Conservation (phyloP, 2,113 vertebrate genomes). For the Cyprinodon variegatus region DNA sequence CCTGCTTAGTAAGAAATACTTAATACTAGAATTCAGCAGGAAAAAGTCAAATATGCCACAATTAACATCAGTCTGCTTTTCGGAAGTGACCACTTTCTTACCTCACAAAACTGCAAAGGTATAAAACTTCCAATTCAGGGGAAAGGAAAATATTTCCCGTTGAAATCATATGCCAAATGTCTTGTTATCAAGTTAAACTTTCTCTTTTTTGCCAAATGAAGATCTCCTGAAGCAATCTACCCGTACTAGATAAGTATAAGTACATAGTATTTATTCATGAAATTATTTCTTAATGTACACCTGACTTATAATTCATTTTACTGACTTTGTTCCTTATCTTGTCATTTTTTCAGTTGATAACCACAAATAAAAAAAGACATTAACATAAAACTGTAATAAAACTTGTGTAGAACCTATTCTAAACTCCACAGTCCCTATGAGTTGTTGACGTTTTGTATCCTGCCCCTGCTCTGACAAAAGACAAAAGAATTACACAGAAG, state of each 20-base stretch:
- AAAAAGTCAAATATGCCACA: no score
- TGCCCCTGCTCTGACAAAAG: constrained; percentile 80
- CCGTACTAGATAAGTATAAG: no score
- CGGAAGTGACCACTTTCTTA: no score
- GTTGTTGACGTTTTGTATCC: constrained; percentile 81
- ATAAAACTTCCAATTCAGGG: neutral
- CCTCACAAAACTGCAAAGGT: neutral
- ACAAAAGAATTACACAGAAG: constrained; percentile 81
- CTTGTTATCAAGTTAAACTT: no score
- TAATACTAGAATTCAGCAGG: no score
- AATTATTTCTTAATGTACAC: neutral
- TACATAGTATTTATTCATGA: no score
- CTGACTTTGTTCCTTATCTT: neutral
- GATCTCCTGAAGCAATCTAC: no score
- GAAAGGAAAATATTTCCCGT: neutral
- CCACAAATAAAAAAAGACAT: constrained; percentile 29
- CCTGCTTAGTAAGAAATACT: no score
- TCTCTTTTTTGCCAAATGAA: no score
- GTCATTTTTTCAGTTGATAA: neutral
- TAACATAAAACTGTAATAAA: constrained; percentile 46
- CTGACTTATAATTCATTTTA: neutral
- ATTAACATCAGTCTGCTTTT: no score
- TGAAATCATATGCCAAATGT: no score
- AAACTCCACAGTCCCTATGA: constrained; percentile 80
- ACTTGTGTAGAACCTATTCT: constrained; percentile 73